Evolutionary conservation across 2,888 invertebrate species (phyloP).

Genomic region (Phymatocera aterrima): DNA sequence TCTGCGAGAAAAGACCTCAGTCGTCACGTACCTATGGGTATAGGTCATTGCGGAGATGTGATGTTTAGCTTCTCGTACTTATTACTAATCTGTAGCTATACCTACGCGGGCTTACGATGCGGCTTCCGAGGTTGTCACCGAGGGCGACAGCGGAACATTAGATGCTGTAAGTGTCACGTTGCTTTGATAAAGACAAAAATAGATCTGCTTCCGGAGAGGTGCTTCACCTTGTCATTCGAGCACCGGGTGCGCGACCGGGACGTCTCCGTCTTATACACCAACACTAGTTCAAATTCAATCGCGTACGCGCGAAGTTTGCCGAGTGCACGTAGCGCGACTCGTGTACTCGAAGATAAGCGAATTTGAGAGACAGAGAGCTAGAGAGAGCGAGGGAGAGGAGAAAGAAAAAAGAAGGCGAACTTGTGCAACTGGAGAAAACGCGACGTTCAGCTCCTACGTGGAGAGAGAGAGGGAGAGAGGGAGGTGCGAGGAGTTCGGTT

Average conservation of each 20-base stretch:
- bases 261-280: constrained; percentile 34
- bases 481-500: constrained; percentile 19
- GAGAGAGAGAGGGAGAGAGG: too few species aligned
- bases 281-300: neutral
- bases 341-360: constrained; percentile 44
- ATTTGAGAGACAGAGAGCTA: constrained; percentile 31
- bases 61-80: neutral
- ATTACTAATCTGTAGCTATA: constrained; percentile 46
- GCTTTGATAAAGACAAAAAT: constrained; percentile 61
- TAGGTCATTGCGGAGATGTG: constrained; percentile 33
- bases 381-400: constrained; percentile 33
- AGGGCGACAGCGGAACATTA: constrained; percentile 50
- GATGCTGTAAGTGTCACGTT: constrained; percentile 37
- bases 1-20: neutral
- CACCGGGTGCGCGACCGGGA: constrained; percentile 46
- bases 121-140: constrained; percentile 59
- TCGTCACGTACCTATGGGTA: neutral
- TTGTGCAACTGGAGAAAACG: constrained; percentile 43
- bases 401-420: constrained; percentile 49
- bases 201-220: constrained; percentile 64
- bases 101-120: too few species aligned
- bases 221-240: constrained; percentile 63
- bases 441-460: constrained; percentile 30
- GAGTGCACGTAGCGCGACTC: constrained; percentile 42
- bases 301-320: constrained; percentile 1